These are phyloP conservation scores for Mesocricetus auratus DNA, from an alignment of 2,113 vertebrate genomes.

Conservation along the genomic window DNA sequence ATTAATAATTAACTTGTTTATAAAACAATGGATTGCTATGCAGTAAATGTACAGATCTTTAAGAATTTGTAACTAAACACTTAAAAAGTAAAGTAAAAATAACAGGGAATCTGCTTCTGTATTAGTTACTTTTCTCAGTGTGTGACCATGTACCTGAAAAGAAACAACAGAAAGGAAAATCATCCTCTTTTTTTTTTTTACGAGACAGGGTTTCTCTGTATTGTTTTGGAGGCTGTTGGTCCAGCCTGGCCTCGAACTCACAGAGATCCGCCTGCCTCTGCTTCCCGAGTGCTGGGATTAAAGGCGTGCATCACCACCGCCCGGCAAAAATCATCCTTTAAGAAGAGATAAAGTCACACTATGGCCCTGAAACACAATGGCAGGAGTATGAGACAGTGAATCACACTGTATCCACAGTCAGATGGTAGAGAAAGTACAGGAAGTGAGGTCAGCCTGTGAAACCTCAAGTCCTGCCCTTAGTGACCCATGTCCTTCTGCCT, in stretches of 20 bases:
- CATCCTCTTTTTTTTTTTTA: no score
- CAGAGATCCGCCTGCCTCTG: no score
- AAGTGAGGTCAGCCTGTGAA: background rate
- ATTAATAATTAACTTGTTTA: background rate
- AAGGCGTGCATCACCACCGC: no score
- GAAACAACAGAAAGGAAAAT: background rate
- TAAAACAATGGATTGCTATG: background rate
- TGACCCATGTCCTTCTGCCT: background rate
- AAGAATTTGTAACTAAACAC: background rate
- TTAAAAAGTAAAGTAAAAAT: background rate
- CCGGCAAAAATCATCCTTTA: no score
- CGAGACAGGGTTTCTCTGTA: no score
- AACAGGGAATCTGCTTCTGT: no score
- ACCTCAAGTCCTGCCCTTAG: background rate
- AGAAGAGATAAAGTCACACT: background rate
- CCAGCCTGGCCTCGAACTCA: no score
- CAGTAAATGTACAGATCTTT: background rate
- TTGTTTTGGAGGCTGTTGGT: no score
- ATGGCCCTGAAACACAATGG: no score
- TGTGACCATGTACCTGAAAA: background rate
- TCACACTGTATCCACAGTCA: background rate
- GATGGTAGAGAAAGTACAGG: background rate
- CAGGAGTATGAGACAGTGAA: background rate
- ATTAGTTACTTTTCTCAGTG: background rate
- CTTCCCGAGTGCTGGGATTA: no score